Base-by-base conservation (phyloP, 2,888 invertebrate species). In the Drosophila diplacantha region DNA sequence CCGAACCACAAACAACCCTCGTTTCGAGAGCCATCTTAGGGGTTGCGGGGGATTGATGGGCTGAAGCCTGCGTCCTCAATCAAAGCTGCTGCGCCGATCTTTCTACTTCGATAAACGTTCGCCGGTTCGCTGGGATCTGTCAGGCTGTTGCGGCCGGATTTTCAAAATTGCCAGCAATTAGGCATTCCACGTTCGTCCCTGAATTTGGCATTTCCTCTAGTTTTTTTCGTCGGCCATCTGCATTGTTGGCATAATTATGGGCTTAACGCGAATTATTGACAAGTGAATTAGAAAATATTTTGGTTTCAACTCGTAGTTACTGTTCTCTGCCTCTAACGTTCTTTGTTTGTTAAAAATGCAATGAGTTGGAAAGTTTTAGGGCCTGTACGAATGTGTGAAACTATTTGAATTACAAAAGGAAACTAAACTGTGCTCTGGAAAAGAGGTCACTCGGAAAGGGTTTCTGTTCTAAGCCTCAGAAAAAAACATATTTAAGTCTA, bases 211-310 rank as follows among this genome's bases (percentile, higher is more conserved):
- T 69, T 44, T 55, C 47, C 43, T 50, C 58, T 43, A 32, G 4
- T 20, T 16, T 35, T 18, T 34, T 16, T 16, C 34, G 31, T 58
- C 69, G 73, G 57, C 56, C 64, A 63, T 69, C 65, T 61, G 70
- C 74, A 77, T 80, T 82, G 74, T 77, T 74, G 81, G 74, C 69
- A 77, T 78, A 78, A 78, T 78, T 78, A 82, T 80, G 46, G 78
- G 83, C 83, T 82, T 80, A 82, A 62, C 71, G 37, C 69, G 69
- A 71, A 72, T 83, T 81, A 80, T 83, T 80, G 81, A 57, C 80
- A 80, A 80, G 80, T 80, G 80, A 80, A 74, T 80, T 80, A 83
- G 80, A 83, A 83, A 75, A 78, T 69, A 69, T 78, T 68, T 63
- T 56, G 61, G 44, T 57, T 61, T 57, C 18, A 57, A 37, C n/a